Conservation (phyloP, 2,113 vertebrate genomes). For the Origma solitaria region DNA sequence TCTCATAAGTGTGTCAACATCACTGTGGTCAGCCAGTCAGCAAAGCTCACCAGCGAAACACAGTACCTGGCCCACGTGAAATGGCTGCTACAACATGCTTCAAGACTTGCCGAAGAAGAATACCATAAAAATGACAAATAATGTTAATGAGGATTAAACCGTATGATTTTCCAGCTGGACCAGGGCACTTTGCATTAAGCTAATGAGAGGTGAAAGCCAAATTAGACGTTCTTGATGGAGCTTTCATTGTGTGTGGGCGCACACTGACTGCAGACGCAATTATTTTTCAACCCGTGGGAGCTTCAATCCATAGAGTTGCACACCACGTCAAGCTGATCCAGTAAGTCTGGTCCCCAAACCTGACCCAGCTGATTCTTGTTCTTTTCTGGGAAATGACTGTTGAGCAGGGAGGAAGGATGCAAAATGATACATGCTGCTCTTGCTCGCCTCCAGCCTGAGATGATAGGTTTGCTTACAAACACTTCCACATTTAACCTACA, state of each 20-base stretch:
- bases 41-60: not conserved
- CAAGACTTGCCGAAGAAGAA: not conserved
- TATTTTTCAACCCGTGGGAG: not conserved
- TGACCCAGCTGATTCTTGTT: not conserved
- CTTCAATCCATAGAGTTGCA: not conserved
- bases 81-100: not conserved
- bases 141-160: not conserved
- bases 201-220: not conserved
- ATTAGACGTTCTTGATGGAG: not conserved
- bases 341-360: not conserved
- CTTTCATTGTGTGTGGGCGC: not conserved
- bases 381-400: not conserved
- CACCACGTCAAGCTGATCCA: not conserved
- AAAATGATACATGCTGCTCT: not conserved
- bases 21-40: not conserved
- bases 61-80: accelerated
- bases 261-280: not conserved
- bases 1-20: not conserved
- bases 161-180: not conserved
- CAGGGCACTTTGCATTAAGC: not conserved
- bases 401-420: not conserved
- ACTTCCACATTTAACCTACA: not conserved
- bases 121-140: not conserved
- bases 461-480: not conserved
- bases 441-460: not conserved